Percentiles rank a stretch among this genome's conserved stretches.
phyloP scores from a whole-genome alignment of 2,113 vertebrate genomes.

The Phaethornis superciliosus region DNA sequence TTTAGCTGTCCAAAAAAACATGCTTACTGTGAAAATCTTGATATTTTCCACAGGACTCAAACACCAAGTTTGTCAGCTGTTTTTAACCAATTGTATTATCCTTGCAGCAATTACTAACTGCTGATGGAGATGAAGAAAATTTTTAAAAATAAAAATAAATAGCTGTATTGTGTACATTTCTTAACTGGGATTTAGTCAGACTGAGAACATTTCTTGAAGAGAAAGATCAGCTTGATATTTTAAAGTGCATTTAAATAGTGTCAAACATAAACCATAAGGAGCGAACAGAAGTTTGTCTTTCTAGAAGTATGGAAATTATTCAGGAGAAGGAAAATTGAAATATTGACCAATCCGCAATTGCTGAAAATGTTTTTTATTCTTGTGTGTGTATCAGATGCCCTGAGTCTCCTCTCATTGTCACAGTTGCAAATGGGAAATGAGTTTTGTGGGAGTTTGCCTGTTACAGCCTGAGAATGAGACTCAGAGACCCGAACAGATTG shows the following conservation, averaged over 20 bases:
- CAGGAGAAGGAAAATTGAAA: constrained; percentile 36
- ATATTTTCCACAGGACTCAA: neutral
- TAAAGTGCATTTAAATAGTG: constrained; percentile 18
- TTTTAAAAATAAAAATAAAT: neutral
- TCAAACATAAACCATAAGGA: constrained; percentile 54
- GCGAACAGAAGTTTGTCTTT: constrained; percentile 56
- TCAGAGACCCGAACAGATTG: constrained; percentile 60
- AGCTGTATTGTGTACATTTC: neutral
- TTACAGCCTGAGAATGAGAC: constrained; percentile 8
- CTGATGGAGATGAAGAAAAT: neutral
- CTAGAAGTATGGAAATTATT: constrained; percentile 58
- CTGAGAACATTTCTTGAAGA: neutral
- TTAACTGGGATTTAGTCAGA: neutral
- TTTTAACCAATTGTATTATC: neutral
- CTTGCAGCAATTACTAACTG: neutral
- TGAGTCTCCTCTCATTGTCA: constrained; percentile 51
- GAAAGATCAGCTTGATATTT: neutral
- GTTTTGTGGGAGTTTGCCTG: constrained; percentile 21
- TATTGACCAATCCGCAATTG: constrained; percentile 40
- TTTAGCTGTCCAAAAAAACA: neutral
- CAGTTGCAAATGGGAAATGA: constrained; percentile 14
- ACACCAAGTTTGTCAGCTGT: neutral
- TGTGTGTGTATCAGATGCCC: constrained; percentile 18
- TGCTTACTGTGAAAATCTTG: neutral
- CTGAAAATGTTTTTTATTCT: constrained; percentile 46